Percentiles rank a stretch among this genome's conserved stretches.
Conservation (phyloP, 2,888 invertebrate genomes). For the Brenthis ino region DNA sequence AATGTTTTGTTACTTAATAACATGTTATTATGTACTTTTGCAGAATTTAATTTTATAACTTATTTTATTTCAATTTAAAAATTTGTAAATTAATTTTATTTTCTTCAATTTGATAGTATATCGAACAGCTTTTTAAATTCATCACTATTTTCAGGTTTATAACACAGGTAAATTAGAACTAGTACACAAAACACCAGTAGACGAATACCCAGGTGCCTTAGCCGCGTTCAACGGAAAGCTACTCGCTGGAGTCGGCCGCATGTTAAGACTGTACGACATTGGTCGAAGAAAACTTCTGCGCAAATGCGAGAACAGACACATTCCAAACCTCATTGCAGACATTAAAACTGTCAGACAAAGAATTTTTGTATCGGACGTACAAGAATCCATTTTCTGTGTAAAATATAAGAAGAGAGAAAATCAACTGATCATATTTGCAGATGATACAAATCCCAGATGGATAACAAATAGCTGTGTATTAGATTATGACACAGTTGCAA, state of each 20-base stretch:
- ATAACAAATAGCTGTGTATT: conserved; percentile 95
- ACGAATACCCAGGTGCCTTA: conserved; percentile 94
- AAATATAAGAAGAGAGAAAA: conserved; percentile 97
- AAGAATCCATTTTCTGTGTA: conserved; percentile 98
- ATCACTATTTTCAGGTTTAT: conserved; percentile 75
- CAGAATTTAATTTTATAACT: not conserved
- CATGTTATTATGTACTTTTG: not conserved
- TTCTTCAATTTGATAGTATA: not conserved
- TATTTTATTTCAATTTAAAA: too few species aligned
- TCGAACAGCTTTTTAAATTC: not conserved
- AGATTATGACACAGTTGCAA: conserved; percentile 98
- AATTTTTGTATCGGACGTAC: conserved; percentile 96
- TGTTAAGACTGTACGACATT: conserved; percentile 96
- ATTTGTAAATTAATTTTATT: not conserved
- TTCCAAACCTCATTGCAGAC: conserved; percentile 96
- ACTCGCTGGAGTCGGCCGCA: conserved; percentile 95
- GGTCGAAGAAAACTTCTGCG: conserved; percentile 95
- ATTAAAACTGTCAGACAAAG: conserved; percentile 97
- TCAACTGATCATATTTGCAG: conserved; percentile 98
- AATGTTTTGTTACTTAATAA: not conserved
- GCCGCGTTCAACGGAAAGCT: conserved; percentile 96
- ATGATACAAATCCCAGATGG: conserved; percentile 98
- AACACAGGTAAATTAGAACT: conserved; percentile 94
- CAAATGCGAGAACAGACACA: conserved; percentile 98
- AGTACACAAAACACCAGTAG: conserved; percentile 95